phyloP scores from a whole-genome alignment of 2,797 vertebrate genomes.

The Coracias cyanogaster region DNA sequence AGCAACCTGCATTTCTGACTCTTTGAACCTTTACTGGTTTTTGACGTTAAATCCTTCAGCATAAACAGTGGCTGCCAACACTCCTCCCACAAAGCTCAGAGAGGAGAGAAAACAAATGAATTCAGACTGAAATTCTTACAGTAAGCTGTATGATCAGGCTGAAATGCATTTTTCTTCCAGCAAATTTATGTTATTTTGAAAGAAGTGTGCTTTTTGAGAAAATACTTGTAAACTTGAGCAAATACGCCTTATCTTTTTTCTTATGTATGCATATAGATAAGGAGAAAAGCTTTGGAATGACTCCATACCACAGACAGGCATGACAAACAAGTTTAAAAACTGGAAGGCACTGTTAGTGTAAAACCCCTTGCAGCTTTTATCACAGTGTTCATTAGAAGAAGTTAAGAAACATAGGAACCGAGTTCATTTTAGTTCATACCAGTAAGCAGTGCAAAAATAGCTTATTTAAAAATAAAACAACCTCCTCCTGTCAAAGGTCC shows the following conservation, averaged over 20 bases:
- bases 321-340: slow-evolving; percentile 14
- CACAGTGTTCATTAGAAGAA: slow-evolving; percentile 62
- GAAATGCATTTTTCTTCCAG: not conserved
- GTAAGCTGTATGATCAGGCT: not conserved
- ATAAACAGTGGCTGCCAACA: not conserved
- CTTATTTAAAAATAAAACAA: slow-evolving; percentile 32
- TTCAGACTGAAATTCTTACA: not conserved
- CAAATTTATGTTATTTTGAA: not conserved
- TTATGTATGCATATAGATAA: not conserved
- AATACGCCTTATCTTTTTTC: slow-evolving; percentile 12
- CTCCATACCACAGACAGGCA: slow-evolving; percentile 13
- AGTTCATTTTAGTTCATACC: slow-evolving; percentile 58
- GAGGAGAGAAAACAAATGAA: not conserved
- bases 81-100: not conserved
- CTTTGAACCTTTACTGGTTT: not conserved
- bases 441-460: slow-evolving; percentile 48
- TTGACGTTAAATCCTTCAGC: not conserved
- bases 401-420: slow-evolving; percentile 28
- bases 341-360: slow-evolving; percentile 67
- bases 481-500: not conserved
- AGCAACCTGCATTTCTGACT: not conserved
- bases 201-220: slow-evolving; percentile 22
- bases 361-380: slow-evolving; percentile 53
- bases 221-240: not conserved
- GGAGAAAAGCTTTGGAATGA: slow-evolving; percentile 58